These are phyloP conservation scores for Arothron firmamentum DNA, from an alignment of 2,113 vertebrate species.

Conservation along the genomic window DNA sequence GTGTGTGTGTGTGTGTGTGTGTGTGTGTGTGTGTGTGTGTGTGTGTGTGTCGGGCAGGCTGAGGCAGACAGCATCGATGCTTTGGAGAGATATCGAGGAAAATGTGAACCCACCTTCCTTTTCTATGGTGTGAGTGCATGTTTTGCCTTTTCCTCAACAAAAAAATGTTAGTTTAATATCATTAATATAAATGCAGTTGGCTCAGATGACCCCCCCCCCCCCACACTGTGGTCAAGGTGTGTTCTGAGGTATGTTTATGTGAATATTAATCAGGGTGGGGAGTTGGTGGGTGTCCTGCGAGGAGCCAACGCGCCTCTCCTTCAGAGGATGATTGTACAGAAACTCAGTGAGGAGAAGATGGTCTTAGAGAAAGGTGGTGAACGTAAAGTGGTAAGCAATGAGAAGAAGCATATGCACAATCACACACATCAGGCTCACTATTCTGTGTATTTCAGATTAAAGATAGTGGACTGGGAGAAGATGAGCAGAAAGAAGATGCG, in stretches of 20 bases:
- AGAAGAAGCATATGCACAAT: conserved; percentile 4
- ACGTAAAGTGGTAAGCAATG: conserved; percentile 72
- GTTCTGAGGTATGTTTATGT: neutral
- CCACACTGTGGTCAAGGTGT: no score
- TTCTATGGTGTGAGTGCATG: conserved; percentile 83
- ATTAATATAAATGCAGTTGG: neutral
- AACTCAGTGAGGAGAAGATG: conserved; percentile 79
- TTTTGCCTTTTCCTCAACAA: neutral
- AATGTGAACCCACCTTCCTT: conserved; percentile 89
- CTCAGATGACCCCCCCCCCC: no score
- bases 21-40: conserved; percentile 23
- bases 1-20: conserved; percentile 18
- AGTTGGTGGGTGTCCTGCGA: conserved; percentile 82
- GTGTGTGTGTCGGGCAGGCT: conserved; percentile 73
- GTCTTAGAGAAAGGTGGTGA: conserved; percentile 72
- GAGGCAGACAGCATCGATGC: conserved; percentile 86
- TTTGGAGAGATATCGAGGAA: conserved; percentile 84
- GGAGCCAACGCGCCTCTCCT: conserved; percentile 84
- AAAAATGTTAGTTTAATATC: neutral
- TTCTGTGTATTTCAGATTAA: conserved; percentile 54
- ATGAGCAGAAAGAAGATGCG: conserved; percentile 58
- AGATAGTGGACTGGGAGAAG: conserved; percentile 59
- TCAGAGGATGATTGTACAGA: conserved; percentile 83
- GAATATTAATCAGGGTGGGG: conserved; percentile 76
- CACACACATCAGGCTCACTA: no score